These are phyloP conservation scores for Sinocyclocheilus maitianheensis DNA, from an alignment of 2,113 vertebrate species.

Conservation along the genomic window DNA sequence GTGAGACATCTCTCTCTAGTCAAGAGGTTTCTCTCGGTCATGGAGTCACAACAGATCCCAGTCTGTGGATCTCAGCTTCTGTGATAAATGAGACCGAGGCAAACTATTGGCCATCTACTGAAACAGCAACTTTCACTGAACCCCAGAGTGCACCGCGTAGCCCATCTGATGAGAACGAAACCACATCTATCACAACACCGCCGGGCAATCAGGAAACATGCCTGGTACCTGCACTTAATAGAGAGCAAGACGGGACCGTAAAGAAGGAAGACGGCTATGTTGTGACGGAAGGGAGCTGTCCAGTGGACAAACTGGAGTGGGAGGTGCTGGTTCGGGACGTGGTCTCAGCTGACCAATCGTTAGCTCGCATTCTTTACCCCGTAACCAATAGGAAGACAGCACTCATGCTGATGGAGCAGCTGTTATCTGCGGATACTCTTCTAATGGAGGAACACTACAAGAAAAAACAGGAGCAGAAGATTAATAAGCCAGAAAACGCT, in stretches of 20 bases:
- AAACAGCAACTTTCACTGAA: conserved; percentile 41
- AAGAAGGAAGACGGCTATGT: conserved; percentile 16
- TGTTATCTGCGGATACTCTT: conserved; percentile 83
- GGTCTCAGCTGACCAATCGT: conserved; percentile 79
- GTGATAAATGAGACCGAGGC: conserved; percentile 55
- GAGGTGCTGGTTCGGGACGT: conserved; percentile 82
- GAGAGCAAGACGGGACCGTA: conserved; percentile 53
- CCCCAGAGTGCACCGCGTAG: conserved; percentile 2
- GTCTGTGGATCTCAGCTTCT: conserved; percentile 61
- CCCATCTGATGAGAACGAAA: not conserved
- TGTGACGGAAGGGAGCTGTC: not conserved
- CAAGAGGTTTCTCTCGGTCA: conserved; percentile 69
- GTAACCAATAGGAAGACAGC: conserved; percentile 79
- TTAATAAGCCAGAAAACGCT: conserved; percentile 2
- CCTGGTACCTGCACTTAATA: conserved; percentile 45
- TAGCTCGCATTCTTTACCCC: conserved; percentile 79
- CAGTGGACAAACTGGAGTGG: conserved; percentile 60
- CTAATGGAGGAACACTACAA: conserved; percentile 79
- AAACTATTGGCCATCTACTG: conserved; percentile 5
- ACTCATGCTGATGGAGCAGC: conserved; percentile 87
- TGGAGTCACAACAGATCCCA: conserved; percentile 72
- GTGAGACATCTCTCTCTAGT: conserved; percentile 32
- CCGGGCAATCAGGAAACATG: conserved; percentile 31
- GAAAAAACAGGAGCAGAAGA: conserved; percentile 71
- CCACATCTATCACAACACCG: conserved; percentile 25